Base-by-base conservation (phyloP, 2,113 vertebrate genomes). In the Lasiurus borealis region DNA sequence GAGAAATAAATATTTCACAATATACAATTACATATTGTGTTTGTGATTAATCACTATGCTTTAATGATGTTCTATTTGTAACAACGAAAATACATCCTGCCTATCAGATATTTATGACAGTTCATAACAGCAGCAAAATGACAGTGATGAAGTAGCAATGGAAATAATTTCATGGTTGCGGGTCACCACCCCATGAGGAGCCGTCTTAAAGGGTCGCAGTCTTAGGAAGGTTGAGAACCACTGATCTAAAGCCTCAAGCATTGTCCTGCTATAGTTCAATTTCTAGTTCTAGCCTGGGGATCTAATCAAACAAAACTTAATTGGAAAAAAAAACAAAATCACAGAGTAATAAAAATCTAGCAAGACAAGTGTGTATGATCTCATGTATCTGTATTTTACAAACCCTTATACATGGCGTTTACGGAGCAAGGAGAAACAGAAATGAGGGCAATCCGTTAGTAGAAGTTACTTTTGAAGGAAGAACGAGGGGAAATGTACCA, bases 241-340 rank as follows among this genome's bases (percentile, higher is more conserved):
- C 40, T 40, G 40, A 40, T 40, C 40, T 40, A 40, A 40, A 92
- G 36, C 23, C 8, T 68, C 13, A 66, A 18, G 64, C 40, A 44
- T 57, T 71, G 2, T 73, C n/a, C n/a, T 64, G 72, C 19, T 57
- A 71, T 86, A 62, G 31, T 83, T 73, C 86, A 85, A 80, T 69
- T 48, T 92, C 73, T 80, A 84, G 27, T 46, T 93, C 62, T 75
- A 50, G 34, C 12, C 83, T n/a, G 21, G 50, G 73, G 29, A 73
- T 87, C 18, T 69, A 62, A 95, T 64, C 29, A 72, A 44, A 29
- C 36, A 73, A 90, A 23, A 81, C 34, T 16, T 93, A 92, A 85
- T 18, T 75, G 16, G 16, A 57, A 92, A 90, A 92, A n/a, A 7
- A 16, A 71, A 48, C 1, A 66, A 78, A 95, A 91, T 85, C 7